Evolutionary conservation across 2,797 vertebrate genomes (phyloP).

Genomic region (Peromyscus melanophrys): DNA sequence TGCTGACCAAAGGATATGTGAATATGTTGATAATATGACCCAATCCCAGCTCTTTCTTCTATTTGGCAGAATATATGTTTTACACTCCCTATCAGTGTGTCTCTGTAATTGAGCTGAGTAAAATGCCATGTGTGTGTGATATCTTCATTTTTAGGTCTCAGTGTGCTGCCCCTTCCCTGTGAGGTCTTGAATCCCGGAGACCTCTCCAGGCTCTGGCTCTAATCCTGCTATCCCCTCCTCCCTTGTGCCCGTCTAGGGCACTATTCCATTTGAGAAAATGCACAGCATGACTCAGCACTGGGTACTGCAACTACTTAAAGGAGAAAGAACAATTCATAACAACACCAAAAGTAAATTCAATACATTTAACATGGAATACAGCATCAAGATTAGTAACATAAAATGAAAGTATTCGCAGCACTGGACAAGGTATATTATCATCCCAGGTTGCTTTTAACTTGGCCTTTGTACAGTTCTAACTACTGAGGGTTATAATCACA

Average conservation of each 20-base stretch:
- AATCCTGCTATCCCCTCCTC: background rate
- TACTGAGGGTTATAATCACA: background rate
- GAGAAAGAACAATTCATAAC: background rate
- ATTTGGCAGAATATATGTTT: slow-evolving; percentile 14
- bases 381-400: background rate
- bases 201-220: background rate
- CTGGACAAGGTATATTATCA: background rate
- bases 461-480: slow-evolving; percentile 5
- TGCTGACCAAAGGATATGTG: background rate
- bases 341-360: slow-evolving; percentile 44
- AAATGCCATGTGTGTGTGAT: background rate
- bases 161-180: background rate
- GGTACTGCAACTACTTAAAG: slow-evolving; percentile 32
- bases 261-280: slow-evolving; percentile 21
- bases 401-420: background rate
- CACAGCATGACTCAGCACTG: slow-evolving; percentile 13
- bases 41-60: background rate
- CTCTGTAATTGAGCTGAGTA: background rate
- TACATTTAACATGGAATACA: background rate
- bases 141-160: background rate
- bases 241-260: background rate
- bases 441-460: slow-evolving; percentile 3
- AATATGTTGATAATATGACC: background rate
- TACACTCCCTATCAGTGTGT: background rate
- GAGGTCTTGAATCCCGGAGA: background rate